Conservation (phyloP, 2,888 invertebrate species). For the Plebejus argus region DNA sequence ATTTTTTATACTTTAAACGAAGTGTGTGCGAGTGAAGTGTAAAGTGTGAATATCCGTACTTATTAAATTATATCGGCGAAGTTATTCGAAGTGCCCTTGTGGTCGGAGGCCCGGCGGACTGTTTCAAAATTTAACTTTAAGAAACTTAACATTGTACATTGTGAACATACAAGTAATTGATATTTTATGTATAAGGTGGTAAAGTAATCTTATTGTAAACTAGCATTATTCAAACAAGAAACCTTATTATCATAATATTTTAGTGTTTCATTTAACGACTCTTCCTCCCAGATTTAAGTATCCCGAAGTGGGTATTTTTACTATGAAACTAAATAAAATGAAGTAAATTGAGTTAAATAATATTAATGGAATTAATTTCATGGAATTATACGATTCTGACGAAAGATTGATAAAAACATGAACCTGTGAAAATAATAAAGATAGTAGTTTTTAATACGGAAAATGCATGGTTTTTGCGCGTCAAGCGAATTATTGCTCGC, state of each 20-base stretch:
- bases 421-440: no score
- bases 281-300: not conserved
- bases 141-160: slow-evolving; percentile 78
- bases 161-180: slow-evolving; percentile 78
- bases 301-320: no score
- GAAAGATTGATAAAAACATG: no score
- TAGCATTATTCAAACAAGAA: slow-evolving; percentile 80
- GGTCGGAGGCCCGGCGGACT: slow-evolving; percentile 74
- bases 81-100: slow-evolving; percentile 76
- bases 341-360: no score
- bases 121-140: slow-evolving; percentile 72
- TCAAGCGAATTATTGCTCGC: no score
- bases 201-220: slow-evolving; percentile 79
- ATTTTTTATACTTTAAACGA: slow-evolving; percentile 38
- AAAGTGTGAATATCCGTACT: slow-evolving; percentile 45
- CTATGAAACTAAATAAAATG: no score
- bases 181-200: slow-evolving; percentile 68
- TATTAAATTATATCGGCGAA: slow-evolving; percentile 52
- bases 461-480: no score
- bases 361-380: no score
- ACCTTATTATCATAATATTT: slow-evolving; percentile 79
- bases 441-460: no score
- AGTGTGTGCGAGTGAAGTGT: slow-evolving; percentile 51
- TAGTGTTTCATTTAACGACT: slow-evolving; percentile 64
- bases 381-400: no score